A percentile compares a stretch with the other conserved stretches of the same genome.
Conservation (phyloP, 2,113 vertebrate genomes). For the Cephalopterus ornatus region DNA sequence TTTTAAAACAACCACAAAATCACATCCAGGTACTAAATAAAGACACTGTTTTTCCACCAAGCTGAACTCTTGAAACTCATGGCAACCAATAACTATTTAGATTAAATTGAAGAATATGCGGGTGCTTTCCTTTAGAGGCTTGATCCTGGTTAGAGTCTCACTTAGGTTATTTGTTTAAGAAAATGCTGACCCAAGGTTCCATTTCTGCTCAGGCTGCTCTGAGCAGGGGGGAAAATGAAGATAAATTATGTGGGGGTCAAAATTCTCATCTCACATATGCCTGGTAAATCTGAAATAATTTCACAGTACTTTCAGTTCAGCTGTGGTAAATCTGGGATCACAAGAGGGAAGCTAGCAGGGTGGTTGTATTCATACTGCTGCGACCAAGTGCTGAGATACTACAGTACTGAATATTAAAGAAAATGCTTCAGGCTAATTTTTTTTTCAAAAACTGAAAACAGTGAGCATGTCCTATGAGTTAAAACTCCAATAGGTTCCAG, state of each 20-base stretch:
- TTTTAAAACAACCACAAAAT: neutral
- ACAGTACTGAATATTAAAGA: neutral
- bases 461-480: neutral
- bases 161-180: slow-evolving; percentile 21
- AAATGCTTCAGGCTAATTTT: neutral
- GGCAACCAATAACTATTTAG: neutral
- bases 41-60: neutral
- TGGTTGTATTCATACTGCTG: neutral
- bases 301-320: neutral
- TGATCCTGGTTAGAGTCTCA: neutral
- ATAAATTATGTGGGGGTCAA: neutral
- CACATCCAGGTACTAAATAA: neutral
- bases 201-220: neutral
- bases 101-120: neutral
- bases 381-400: neutral
- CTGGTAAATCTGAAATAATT: neutral
- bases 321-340: neutral
- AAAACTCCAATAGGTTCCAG: neutral
- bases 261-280: neutral
- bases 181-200: neutral
- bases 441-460: neutral
- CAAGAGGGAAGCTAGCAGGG: neutral
- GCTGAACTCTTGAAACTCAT: neutral
- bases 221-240: neutral
- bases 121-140: neutral